Base-by-base conservation (phyloP, 2,888 invertebrate genomes). In the Crepidodera aurea region DNA sequence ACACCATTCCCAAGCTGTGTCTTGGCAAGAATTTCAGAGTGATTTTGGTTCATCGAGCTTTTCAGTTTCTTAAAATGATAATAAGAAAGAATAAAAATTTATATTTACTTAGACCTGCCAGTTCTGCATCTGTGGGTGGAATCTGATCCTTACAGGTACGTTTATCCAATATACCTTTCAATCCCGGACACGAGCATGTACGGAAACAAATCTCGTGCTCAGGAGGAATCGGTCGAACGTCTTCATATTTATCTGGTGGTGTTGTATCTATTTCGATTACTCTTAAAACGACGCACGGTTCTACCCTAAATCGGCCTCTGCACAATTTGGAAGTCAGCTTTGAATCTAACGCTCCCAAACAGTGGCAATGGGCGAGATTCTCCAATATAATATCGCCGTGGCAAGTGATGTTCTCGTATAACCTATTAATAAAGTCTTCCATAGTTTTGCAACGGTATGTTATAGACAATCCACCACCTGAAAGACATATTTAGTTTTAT, bases 361-460 rank as follows among this genome's bases (percentile, higher is more conserved):
- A 44, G 22, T 44, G 44, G 12, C 44, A 44, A 22, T 12, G 10
- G 6, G 44, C 44, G 5, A 13, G 7, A 22, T 22, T 44, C 25
- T 44, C 44, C 22, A 44, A 13, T 19, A 44, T 44, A 8, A 44
- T 44, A 8, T 25, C 13, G 10, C 44, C 44, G 13, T 44, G 25
- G 12, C 44, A 37, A 39, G 39, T 53, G 10, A 19, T 15, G 48
- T 57, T n/a, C 2, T 50, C 37, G 58, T 32, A 46, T 8, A 37
- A 13, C 10, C 48, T 53, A 37, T 37, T 42, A 10, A 77, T 71
- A 18, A 79, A 44, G 16, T 67, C 63, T 13, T 69, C 60, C 0
- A 72, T 56, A 1, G 62, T 68, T n/a, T 69, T 69, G 51, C 77
- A 75, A 1, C 75, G 71, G 22, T 71, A 71, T 8, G 78, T 53